Base-by-base conservation (phyloP, 2,888 invertebrate genomes). In the Limnephilus marmoratus region DNA sequence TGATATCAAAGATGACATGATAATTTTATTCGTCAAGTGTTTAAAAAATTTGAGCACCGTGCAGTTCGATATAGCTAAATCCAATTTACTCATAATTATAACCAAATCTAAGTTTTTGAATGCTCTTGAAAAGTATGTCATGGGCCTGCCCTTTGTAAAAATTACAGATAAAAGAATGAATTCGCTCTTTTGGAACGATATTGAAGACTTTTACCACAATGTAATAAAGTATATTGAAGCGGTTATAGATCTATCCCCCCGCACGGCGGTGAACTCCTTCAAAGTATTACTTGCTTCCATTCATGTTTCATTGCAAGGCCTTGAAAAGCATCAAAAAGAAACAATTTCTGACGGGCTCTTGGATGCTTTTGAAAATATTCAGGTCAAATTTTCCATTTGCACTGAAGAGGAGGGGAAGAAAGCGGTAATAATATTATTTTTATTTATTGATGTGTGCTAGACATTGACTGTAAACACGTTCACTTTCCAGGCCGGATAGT, bases 121-220 rank as follows among this genome's bases (percentile, higher is more conserved):
- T 24, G 34, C 82, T 15, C 45, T 91, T 45, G 41, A 83, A 41
- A 89, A 90, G 18, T 91, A 91, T 37, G 80, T 91, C 68, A 82
- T 85, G 34, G n/a, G 81, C 45, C 68, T 91, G 53, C 85, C 91
- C 15, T 90, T 85, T 34, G 90, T 81, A 2, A 89, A 45, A 90
- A 7, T n/a, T 15, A 18, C 24, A 31, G 68, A 68, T 18, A 85
- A 90, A 85, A 80, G 29, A 9, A 24, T n/a, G 13, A 91, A 91
- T 81, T n/a, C 31, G 53, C 49, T 41, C 15, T 91, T 91, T 37
- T 91, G 91, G 91, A 53, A 90, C 13, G 45, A 90, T 90, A 34
- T 41, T 9, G 45, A 85, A 24, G 34, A n/a, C 11, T 91, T 91
- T 91, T 90, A 68, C 18, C n/a, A 68, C 15, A 85, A 91, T 15